Base-by-base conservation (phyloP, 2,888 invertebrate species). In the Diarsia rubi region DNA sequence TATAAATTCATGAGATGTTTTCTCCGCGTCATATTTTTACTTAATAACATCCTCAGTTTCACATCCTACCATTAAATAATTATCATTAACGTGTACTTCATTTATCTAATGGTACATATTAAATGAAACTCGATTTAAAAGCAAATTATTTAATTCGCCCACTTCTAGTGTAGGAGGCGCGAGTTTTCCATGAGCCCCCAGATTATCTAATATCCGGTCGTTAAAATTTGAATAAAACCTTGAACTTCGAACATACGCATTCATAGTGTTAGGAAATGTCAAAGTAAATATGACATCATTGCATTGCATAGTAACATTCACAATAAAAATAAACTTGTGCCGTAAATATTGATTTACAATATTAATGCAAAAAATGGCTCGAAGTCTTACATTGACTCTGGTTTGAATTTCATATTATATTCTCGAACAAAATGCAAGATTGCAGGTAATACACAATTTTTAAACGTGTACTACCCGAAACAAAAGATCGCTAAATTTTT, bases 31-130 rank as follows among this genome's bases (percentile, higher is more conserved):
- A 85, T 77, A 79, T 78, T 79, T 79, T 76, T 73, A 54, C 68
- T 67, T 83, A 85, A 83, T 84, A 67, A 81, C 75, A 75, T 78
- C 77, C 77, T 75, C 69, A 49, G 78, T 82, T 75, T 84, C 75
- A 84, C 79, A 81, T 80, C 86, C 79, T 69, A 82, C 60, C 78
- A 84, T 87, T 87, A 81, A 82, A 82, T 87, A 77, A 87, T 87
- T 75, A 87, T 86, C 74, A 87, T 87, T 82, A 79, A 65, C 66
- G 57, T 71, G 72, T 75, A 79, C 75, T 77, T 77, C 79, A 77
- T 73, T 86, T 77, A 78, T 85, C 68, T 85, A 81, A 85, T 87
- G 69, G 60, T 67, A 67, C 67, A 74, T 79, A 87, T 84, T 79
- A 79, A 78, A 87, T 82, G 78, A 71, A 86, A 82, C 84, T 81